Evolutionary conservation across 2,113 vertebrate species (phyloP), one percentile per base, ranked within the genome.

Genomic region (Tachysurus fulvidraco): DNA sequence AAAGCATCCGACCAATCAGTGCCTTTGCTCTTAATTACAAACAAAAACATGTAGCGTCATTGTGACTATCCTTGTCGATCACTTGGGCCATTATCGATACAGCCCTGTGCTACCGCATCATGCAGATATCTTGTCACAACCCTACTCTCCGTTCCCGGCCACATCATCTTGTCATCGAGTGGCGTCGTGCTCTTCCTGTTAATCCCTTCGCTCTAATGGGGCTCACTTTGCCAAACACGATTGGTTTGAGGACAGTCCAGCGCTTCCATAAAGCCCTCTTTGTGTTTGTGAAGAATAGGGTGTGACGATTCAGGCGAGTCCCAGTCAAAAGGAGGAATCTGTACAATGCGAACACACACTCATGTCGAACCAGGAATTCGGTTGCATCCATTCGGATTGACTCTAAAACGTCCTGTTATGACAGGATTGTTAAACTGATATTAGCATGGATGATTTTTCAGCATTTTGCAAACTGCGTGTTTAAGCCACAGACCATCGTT

Each of bases 301-400:
- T 89, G 85, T 86, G 87, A 86, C 87, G 88, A 92, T 93, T 93
- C 87, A 90, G 91, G 88, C 85, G 92, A 92, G 94, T 94, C 92
- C 90, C 92, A 94, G 89, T 91, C 90, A 87, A 88, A 86, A 85
- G 89, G 89, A 93, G 93, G 93, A 95, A 95, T 96, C 92, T 92
- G 92, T 93, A 94, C 94, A 93, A 93, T 91, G 93, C 89, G 88
- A 89, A 86, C 86, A 87, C 87, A 81, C 92, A 78, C 91, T 90
- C 88, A 86, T 36, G 52, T 17, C 19, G 62, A 50, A 69, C 76
- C 5, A 25, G 84, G 62, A 80, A 85, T 77, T 85, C 41, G 8
- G 57, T 28, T n/a, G 25, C 30, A n/a, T 9, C 52, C 5, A 17
- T 23, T 76, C 23, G 50, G 23, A n/a, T n/a, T 36, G 52, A 54